A percentile compares a stretch with the other conserved stretches of the same genome.
These are phyloP conservation scores for Heliothis peltigera DNA, from an alignment of 2,888 invertebrate species.

Conservation along the genomic window DNA sequence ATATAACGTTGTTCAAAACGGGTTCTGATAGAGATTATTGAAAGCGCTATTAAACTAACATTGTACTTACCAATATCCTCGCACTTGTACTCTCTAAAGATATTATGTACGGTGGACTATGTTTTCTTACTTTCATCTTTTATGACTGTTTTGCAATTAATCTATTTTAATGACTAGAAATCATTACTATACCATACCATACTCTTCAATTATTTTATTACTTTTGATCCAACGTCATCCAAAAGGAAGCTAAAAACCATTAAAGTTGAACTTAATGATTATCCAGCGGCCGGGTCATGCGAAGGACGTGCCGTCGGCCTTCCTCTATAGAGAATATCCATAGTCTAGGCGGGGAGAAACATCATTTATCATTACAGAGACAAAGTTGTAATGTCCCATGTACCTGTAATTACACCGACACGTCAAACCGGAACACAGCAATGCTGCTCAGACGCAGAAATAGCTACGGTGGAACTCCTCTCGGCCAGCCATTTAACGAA, in stretches of 20 bases:
- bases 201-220: too few relatives aligned
- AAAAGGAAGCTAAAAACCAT: too few relatives aligned
- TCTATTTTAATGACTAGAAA: not conserved
- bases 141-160: not conserved
- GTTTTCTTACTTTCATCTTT: not conserved
- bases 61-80: not conserved
- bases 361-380: conserved; percentile 2
- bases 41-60: conserved; percentile 1
- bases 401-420: conserved; percentile 1
- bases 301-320: not conserved
- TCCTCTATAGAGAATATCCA: not conserved
- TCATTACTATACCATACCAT: not conserved
- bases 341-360: not conserved
- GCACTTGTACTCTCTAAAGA: not conserved
- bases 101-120: not conserved
- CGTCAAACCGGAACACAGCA: conserved; percentile 2
- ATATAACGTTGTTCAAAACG: conserved; percentile 15
- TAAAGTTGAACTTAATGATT: not conserved
- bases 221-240: too few relatives aligned
- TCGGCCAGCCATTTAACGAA: conserved; percentile 1
- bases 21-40: not conserved
- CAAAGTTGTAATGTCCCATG: conserved; percentile 2
- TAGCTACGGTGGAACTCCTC: not conserved
- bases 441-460: not conserved
- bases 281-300: not conserved